These are phyloP conservation scores for Meleagris gallopavo DNA, from an alignment of 2,113 vertebrate genomes.

Conservation along the genomic window DNA sequence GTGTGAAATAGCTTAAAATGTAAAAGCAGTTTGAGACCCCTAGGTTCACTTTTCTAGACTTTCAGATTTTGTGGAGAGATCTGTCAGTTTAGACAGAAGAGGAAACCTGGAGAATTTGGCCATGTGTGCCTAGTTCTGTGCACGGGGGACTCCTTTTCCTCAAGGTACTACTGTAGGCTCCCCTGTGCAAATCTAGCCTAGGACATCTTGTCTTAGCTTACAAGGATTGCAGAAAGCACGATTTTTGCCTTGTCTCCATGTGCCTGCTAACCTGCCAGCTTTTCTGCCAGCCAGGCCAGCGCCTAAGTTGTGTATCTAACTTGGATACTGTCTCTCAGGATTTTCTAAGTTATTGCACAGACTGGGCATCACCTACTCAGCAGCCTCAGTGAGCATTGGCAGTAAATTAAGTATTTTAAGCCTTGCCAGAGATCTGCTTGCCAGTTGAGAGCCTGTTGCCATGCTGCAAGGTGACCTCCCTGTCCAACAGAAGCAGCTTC, in stretches of 20 bases:
- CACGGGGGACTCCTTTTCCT: not conserved
- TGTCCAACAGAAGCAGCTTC: not conserved
- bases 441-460: not conserved
- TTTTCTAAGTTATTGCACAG: not conserved
- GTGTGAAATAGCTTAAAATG: not conserved
- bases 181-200: not conserved
- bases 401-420: slow-evolving; percentile 38
- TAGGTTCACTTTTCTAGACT: not conserved
- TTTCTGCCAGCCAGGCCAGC: not conserved
- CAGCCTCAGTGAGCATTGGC: not conserved
- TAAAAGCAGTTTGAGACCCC: not conserved
- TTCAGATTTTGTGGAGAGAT: not conserved
- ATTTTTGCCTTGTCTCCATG: not conserved
- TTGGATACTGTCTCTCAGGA: not conserved
- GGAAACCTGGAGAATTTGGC: not conserved
- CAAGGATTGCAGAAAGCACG: not conserved
- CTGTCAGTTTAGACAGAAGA: not conserved
- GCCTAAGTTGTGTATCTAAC: not conserved
- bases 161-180: not conserved
- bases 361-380: not conserved
- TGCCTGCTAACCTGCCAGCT: not conserved
- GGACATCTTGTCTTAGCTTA: not conserved
- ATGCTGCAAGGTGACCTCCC: not conserved
- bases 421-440: not conserved
- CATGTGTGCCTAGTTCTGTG: accelerated